Evolutionary conservation across 2,888 invertebrate species (phyloP).

Genomic region (Junonia oenone): DNA sequence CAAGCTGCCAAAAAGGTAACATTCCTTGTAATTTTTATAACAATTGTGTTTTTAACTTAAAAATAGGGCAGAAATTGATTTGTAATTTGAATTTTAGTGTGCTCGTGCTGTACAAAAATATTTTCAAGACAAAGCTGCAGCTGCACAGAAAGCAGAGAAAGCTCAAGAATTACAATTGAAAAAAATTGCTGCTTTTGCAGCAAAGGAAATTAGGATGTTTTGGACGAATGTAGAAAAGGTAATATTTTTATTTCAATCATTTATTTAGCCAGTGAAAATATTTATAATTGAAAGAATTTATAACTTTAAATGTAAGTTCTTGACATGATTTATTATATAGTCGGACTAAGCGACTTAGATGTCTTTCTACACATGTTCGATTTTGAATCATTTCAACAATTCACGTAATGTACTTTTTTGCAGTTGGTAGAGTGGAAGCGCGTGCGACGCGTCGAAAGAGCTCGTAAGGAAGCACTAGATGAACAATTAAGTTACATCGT

Average conservation of each 20-base stretch:
- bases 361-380: not conserved
- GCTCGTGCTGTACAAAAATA: constrained; percentile 94
- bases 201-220: constrained; percentile 95
- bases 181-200: constrained; percentile 92
- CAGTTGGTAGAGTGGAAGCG: constrained; percentile 96
- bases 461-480: constrained; percentile 95
- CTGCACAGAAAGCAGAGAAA: constrained; percentile 93
- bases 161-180: constrained; percentile 92
- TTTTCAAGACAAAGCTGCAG: constrained; percentile 93
- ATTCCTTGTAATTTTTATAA: no score
- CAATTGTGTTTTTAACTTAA: no score
- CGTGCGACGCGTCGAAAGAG: constrained; percentile 94
- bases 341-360: no score
- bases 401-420: not conserved
- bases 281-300: not conserved
- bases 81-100: constrained; percentile 74
- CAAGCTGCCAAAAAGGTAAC: constrained; percentile 91
- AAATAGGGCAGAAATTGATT: no score
- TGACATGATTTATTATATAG: no score
- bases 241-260: constrained; percentile 3
- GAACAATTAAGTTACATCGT: constrained; percentile 98
- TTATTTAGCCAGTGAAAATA: not conserved
- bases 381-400: not conserved
- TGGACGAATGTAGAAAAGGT: constrained; percentile 98
- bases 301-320: no score